Evolutionary conservation across 1,140 invertebrate species (phyloP), one percentile per base, ranked within the genome.

Genomic region (Scaptomyza hsui): DNA sequence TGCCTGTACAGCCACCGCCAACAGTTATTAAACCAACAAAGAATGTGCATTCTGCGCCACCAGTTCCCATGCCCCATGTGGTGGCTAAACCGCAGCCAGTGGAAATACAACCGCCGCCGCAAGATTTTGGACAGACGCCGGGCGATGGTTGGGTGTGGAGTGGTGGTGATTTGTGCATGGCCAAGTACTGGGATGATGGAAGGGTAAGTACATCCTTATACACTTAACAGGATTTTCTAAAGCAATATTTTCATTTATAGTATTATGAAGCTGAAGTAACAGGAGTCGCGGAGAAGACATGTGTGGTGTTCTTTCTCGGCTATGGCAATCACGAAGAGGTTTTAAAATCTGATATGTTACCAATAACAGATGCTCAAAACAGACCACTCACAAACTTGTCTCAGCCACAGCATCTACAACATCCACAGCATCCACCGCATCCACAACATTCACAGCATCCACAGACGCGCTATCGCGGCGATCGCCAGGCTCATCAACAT

Each of bases 111-210:
- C 13, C 69, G 7, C 61, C 63, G 2, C 48, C 72, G 15, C 59
- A 76, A 13, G 44, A 70, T 6, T 85, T 75, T 45, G 78, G 70
- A 0, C 75, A 72, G 44, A 49, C 55, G 9, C 69, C 69, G 4
- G 71, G 83, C 21, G 85, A 88, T 19, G 75, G 80, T 26, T 93
- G 94, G 92, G 92, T 92, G 60, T 97, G 95, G 95, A 95, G 94
- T 80, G 91, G 94, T 49, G 96, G 96, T 16, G 96, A 97, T 89
- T 93, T 94, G 44, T 97, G 96, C 91, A 93, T 97, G 90, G 97
- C 97, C 4, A 96, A 97, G 86, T 98, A 98, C 92, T 98, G 97
- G 97, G 97, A 98, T 92, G 97, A 98, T 92, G 95, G 96, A 81
- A 94, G 94, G 92, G 96, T 97, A 91, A 92, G 92, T 9, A 24